phyloP scores from a whole-genome alignment of 2,797 vertebrate species.

The Malurus leucopterus region DNA sequence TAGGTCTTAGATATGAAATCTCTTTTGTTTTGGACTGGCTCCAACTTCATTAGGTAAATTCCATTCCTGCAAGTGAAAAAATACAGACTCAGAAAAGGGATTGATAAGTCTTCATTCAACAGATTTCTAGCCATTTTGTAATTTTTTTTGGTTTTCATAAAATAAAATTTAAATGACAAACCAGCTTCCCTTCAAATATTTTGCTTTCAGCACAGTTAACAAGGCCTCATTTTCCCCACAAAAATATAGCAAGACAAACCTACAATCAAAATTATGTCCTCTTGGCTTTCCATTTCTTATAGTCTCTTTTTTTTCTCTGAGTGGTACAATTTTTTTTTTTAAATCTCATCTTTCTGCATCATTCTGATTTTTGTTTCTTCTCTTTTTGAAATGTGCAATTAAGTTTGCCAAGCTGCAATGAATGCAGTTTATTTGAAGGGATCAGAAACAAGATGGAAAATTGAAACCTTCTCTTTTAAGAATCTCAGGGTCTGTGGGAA shows the following conservation, averaged over 20 bases:
- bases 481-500: not conserved
- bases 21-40: not conserved
- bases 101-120: not conserved
- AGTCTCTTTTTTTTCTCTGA: not conserved
- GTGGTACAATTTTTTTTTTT: not conserved
- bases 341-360: not conserved
- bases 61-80: not conserved
- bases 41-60: not conserved
- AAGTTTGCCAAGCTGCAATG: not conserved
- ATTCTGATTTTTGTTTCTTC: not conserved
- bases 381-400: not conserved
- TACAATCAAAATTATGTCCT: not conserved
- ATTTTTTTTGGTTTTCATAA: not conserved
- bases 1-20: not conserved
- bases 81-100: not conserved
- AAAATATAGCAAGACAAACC: not conserved
- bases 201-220: not conserved
- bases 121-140: not conserved
- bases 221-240: not conserved
- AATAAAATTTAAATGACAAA: not conserved
- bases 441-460: not conserved
- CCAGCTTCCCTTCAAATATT: not conserved
- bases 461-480: not conserved
- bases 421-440: not conserved
- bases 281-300: not conserved